Evolutionary conservation across 2,888 invertebrate species (phyloP).

Genomic region (Halictus quadricinctus): DNA sequence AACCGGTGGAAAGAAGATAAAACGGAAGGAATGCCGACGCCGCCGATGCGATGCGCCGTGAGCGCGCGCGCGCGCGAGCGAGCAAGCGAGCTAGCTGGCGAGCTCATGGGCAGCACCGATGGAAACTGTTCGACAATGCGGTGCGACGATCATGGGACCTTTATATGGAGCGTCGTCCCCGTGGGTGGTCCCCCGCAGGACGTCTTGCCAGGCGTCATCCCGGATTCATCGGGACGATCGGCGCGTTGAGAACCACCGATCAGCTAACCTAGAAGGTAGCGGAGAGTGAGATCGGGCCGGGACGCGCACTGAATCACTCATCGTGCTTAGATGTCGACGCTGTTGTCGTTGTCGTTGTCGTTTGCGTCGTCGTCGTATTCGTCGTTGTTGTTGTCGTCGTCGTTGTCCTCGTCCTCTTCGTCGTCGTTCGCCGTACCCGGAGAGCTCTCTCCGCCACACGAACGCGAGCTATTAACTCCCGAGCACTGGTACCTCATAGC

Average conservation of each 20-base stretch:
- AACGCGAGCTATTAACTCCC: slow-evolving; percentile 78
- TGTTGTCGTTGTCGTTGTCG: slow-evolving; percentile 40
- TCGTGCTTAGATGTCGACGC: slow-evolving; percentile 66
- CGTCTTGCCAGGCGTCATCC: slow-evolving; percentile 75
- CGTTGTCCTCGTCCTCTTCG: slow-evolving; percentile 25
- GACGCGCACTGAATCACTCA: slow-evolving; percentile 81
- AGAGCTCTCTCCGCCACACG: slow-evolving; percentile 65
- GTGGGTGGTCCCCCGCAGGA: slow-evolving; percentile 81
- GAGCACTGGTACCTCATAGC: slow-evolving; percentile 64
- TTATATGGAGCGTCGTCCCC: slow-evolving; percentile 81
- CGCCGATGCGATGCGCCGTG: slow-evolving; percentile 41
- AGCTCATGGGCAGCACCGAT: slow-evolving; percentile 51
- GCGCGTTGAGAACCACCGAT: slow-evolving; percentile 72
- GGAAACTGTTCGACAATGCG: slow-evolving; percentile 75
- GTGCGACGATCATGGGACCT: slow-evolving; percentile 72
- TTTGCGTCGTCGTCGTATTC: background rate
- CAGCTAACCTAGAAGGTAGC: slow-evolving; percentile 67
- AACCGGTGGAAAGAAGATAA: slow-evolving; percentile 69
- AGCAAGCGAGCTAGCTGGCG: background rate
- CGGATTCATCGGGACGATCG: slow-evolving; percentile 63
- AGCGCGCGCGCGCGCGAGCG: background rate
- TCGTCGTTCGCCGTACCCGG: slow-evolving; percentile 55
- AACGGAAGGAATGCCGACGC: slow-evolving; percentile 71
- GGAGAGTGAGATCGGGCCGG: slow-evolving; percentile 75
- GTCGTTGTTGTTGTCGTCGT: too few relatives aligned